Evolutionary conservation across 1,140 invertebrate genomes (phyloP), one percentile per base, ranked within the genome.

Genomic region (Ostrea denselamellosa): DNA sequence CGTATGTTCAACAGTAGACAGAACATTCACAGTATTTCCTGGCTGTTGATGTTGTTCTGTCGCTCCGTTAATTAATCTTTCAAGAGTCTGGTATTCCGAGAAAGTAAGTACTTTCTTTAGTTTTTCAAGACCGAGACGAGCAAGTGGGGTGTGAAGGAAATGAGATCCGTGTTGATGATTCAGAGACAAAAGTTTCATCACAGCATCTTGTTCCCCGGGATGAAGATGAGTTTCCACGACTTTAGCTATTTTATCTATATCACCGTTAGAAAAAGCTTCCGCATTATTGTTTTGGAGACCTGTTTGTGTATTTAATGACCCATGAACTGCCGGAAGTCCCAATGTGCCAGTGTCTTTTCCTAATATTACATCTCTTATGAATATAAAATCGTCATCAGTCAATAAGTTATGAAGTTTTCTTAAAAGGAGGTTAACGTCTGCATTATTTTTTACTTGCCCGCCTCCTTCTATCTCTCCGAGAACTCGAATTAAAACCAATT

Each of bases 391-490:
- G 68, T 22, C 12, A 77, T 14, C 28, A 4, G 68, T 12, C 25
- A 77, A 28, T 25, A 77, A 25, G 12, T 25, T 28, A 14, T 77
- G 8, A 25, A 77, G 68, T 77, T 77, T 77, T 17, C 28, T 8
- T 14, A 77, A 17, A 4, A 77, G 25, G 25, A 14, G 68, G 10
- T 34, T 77, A 25, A 77, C 8, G 4, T 28, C 22, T 3, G 25
- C 2, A 17, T 77, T 77, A 12, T 34, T 77, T 77, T 25, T 34
- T 25, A 77, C 14, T 77, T 77, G 22, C 28, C 25, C 25, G 8
- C 68, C 68, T 77, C 25, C 12, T 34, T 77, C 68, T 77, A 77
- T 77, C 28, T 77, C 68, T 28, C 68, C 68, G 3, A 77, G 28
- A 34, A 77, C 25, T 12, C 25, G 68, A 34, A 77, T 77, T 14